These are phyloP conservation scores for Dromas ardeola DNA, from an alignment of 2,113 vertebrate species.

Conservation along the genomic window DNA sequence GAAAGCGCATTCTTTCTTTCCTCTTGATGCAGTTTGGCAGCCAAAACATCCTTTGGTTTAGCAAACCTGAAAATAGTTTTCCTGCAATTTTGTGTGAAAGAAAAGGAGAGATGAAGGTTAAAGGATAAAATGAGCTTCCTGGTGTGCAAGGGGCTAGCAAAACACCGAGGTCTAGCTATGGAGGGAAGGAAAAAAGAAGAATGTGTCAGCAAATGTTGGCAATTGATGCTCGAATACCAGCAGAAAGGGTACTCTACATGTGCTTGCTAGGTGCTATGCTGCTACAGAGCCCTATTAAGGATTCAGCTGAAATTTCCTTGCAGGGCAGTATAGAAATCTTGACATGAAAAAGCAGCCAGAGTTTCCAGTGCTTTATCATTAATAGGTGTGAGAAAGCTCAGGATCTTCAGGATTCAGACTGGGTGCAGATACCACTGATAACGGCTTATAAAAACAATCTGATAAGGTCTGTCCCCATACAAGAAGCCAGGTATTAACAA, in stretches of 20 bases:
- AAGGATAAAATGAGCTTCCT: background rate
- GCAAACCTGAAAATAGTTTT: background rate
- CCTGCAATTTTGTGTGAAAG: background rate
- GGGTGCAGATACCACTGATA: background rate
- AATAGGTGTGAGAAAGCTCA: background rate
- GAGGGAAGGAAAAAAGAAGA: background rate
- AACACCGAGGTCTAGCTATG: background rate
- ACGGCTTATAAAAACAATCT: background rate
- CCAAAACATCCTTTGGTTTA: constrained; percentile 2
- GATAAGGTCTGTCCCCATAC: background rate
- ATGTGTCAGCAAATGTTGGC: rapidly evolving
- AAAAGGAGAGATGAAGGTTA: background rate
- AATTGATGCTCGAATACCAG: background rate
- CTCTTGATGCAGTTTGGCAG: constrained; percentile 26
- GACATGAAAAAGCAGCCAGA: background rate
- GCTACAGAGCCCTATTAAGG: background rate
- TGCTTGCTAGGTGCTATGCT: background rate
- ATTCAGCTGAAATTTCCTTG: background rate
- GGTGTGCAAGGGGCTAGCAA: background rate
- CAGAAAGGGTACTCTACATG: background rate
- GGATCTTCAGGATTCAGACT: background rate
- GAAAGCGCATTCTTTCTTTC: background rate
- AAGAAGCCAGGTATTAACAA: background rate
- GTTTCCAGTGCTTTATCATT: rapidly evolving
- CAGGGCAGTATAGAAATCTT: background rate